A percentile compares a stretch with the other conserved stretches of the same genome.
Evolutionary conservation across 2,888 invertebrate species (phyloP).

Genomic region (Venusia cambrica): DNA sequence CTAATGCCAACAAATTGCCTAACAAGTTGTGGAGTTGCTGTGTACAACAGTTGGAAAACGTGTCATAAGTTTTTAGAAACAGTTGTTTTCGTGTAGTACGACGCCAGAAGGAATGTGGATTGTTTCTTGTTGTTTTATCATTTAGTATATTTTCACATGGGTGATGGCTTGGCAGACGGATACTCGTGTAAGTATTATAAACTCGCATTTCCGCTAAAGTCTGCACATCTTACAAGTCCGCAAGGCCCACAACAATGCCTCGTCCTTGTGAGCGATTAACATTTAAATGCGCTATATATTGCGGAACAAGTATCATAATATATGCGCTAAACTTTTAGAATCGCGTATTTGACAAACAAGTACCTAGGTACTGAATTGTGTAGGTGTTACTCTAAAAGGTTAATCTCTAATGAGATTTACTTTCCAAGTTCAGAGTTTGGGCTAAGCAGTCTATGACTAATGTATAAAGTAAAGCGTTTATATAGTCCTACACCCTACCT

Average conservation of each 20-base stretch:
- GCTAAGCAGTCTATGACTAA: slow-evolving; percentile 9
- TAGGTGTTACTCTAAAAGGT: slow-evolving; percentile 32
- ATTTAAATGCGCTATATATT: slow-evolving; percentile 56
- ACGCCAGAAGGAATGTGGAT: slow-evolving; percentile 68
- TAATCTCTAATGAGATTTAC: slow-evolving; percentile 43
- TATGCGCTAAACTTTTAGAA: slow-evolving; percentile 38
- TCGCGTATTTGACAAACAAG: slow-evolving; percentile 29
- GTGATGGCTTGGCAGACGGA: slow-evolving; percentile 81
- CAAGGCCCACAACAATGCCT: slow-evolving; percentile 23
- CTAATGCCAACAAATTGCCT: slow-evolving; percentile 54
- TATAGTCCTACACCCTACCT: too few species aligned
- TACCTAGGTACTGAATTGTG: slow-evolving; percentile 26
- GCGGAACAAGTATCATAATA: slow-evolving; percentile 45
- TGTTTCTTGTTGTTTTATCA: slow-evolving; percentile 62
- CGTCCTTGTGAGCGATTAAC: slow-evolving; percentile 67
- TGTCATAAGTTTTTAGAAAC: slow-evolving; percentile 68
- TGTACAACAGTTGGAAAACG: slow-evolving; percentile 63
- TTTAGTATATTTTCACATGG: slow-evolving; percentile 76
- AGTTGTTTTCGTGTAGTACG: slow-evolving; percentile 67
- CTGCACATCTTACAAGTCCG: slow-evolving; percentile 6
- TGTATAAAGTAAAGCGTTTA: not conserved
- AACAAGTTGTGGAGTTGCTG: slow-evolving; percentile 45
- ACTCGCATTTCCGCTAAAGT: slow-evolving; percentile 22
- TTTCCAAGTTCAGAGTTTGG: slow-evolving; percentile 35
- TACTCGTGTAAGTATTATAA: slow-evolving; percentile 68